These are phyloP conservation scores for Chrysocyon brachyurus DNA, from an alignment of 2,797 vertebrate genomes.

Conservation along the genomic window DNA sequence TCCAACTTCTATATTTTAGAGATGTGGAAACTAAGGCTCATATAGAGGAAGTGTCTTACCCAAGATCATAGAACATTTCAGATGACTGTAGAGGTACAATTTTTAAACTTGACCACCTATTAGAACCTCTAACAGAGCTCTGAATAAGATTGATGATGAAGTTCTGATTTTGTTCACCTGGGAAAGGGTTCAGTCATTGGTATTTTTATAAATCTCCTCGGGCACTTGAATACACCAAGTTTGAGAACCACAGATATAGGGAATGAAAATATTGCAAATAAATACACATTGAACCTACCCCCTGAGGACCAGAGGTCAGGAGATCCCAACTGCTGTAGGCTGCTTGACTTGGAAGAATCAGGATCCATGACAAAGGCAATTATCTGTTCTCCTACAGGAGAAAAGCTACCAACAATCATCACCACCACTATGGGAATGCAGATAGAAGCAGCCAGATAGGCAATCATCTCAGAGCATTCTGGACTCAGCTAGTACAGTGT, in stretches of 20 bases:
- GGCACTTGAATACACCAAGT: not conserved
- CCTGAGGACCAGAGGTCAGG: not conserved
- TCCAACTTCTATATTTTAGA: slow-evolving; percentile 44
- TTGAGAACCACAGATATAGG: not conserved
- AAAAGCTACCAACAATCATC: not conserved
- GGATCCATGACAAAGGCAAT: not conserved
- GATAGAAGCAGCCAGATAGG: not conserved
- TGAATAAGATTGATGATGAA: not conserved
- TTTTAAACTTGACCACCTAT: not conserved
- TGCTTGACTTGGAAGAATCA: not conserved
- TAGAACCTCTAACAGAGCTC: not conserved
- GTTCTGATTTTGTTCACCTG: not conserved
- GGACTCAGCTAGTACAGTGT: accelerated
- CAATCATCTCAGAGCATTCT: not conserved
- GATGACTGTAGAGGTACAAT: not conserved
- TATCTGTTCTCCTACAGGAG: not conserved
- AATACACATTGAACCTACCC: not conserved
- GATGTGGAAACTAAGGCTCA: not conserved
- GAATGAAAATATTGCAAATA: not conserved
- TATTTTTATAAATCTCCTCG: not conserved
- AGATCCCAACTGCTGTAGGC: not conserved
- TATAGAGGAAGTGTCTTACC: accelerated
- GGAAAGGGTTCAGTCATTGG: not conserved
- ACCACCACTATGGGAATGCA: not conserved
- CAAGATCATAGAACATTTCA: not conserved